Percentiles rank a stretch among this genome's conserved stretches.
These are phyloP conservation scores for Osmoderma eremita DNA, from an alignment of 2,888 invertebrate species.

Conservation along the genomic window DNA sequence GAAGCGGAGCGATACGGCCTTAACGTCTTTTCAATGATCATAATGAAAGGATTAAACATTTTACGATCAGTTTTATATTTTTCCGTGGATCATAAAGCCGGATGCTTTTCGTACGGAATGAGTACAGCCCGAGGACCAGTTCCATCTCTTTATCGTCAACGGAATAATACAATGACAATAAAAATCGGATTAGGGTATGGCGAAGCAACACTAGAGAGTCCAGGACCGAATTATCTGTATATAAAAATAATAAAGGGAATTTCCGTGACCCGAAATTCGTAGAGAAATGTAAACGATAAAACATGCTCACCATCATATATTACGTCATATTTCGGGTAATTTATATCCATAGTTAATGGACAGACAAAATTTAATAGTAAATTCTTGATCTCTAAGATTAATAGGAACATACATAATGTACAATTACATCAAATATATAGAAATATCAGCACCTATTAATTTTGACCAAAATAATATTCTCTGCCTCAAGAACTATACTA, in stretches of 20 bases:
- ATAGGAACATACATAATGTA: too few relatives aligned
- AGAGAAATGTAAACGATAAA: neutral
- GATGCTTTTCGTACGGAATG: conserved; percentile 10
- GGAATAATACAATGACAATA: conserved; percentile 33
- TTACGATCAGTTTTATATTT: conserved; percentile 42
- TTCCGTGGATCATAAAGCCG: conserved; percentile 35
- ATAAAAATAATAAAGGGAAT: conserved; percentile 30
- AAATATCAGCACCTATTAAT: too few relatives aligned
- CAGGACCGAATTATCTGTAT: conserved; percentile 27
- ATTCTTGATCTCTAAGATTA: too few relatives aligned
- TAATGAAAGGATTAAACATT: conserved; percentile 42
- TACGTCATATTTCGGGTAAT: too few relatives aligned
- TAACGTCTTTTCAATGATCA: conserved; percentile 38
- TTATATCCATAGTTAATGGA: too few relatives aligned
- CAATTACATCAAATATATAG: too few relatives aligned
- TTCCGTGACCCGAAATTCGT: conserved; percentile 10
- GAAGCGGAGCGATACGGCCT: conserved; percentile 28
- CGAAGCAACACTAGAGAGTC: conserved; percentile 19
- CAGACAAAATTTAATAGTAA: too few relatives aligned
- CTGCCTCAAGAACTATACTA: too few relatives aligned
- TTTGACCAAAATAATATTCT: too few relatives aligned
- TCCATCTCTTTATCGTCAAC: conserved; percentile 22
- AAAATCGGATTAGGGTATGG: conserved; percentile 35
- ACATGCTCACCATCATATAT: neutral
- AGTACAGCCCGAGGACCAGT: conserved; percentile 10